These are phyloP conservation scores for Xanthostigma xanthostigma DNA, from an alignment of 2,888 invertebrate genomes.

Conservation along the genomic window DNA sequence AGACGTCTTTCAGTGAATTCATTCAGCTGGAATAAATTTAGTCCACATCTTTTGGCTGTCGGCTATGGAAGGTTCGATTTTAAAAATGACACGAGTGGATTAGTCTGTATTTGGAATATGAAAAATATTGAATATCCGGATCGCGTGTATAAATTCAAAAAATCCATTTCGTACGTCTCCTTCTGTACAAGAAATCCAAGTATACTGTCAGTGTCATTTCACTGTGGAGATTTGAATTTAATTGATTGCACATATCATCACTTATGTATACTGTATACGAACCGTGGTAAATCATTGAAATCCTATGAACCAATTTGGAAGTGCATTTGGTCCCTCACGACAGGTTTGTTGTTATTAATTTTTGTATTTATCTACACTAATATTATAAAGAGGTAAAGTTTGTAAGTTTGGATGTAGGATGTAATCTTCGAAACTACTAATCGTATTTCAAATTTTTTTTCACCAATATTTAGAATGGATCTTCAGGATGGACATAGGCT, in stretches of 20 bases:
- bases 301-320: conserved; percentile 53
- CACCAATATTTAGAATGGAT: no score
- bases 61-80: conserved; percentile 55
- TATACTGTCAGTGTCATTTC: conserved; percentile 58
- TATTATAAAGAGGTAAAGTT: no score
- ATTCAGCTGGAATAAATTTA: conserved; percentile 51
- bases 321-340: conserved; percentile 35
- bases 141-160: conserved; percentile 43
- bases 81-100: conserved; percentile 36
- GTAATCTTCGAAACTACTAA: no score
- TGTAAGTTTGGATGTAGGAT: no score
- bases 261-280: conserved; percentile 1
- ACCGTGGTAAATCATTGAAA: conserved; percentile 18
- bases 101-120: conserved; percentile 63
- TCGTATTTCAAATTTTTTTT: no score
- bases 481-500: no score
- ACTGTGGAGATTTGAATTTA: conserved; percentile 54
- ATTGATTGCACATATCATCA: conserved; percentile 48
- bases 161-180: conserved; percentile 49
- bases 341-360: no score
- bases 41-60: conserved; percentile 56
- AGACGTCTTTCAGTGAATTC: conserved; percentile 40
- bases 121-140: conserved; percentile 70
- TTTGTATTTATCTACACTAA: no score
- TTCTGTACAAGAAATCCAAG: conserved; percentile 57